A percentile compares a stretch with the other conserved stretches of the same genome.
phyloP scores from a whole-genome alignment of 2,797 vertebrate genomes.

The Heliangelus exortis region DNA sequence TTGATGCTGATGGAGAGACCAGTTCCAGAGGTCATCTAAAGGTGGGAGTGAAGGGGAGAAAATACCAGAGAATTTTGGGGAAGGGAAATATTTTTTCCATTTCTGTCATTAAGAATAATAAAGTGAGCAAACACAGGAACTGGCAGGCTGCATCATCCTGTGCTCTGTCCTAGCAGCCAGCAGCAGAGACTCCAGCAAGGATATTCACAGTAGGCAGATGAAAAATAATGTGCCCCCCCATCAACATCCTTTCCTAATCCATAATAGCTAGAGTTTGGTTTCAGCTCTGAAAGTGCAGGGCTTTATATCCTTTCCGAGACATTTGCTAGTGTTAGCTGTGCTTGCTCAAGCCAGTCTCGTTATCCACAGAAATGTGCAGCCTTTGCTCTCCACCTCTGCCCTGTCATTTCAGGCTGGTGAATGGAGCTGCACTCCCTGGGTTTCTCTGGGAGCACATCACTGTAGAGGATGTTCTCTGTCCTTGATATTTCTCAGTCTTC shows the following conservation, averaged over 20 bases:
- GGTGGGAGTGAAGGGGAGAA: background rate
- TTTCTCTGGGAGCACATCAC: background rate
- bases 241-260: background rate
- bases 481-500: constrained; percentile 54
- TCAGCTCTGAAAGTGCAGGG: background rate
- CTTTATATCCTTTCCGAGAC: background rate
- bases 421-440: background rate
- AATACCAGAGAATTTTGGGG: background rate
- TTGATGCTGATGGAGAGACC: background rate
- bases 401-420: background rate
- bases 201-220: background rate
- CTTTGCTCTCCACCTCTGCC: constrained; percentile 48
- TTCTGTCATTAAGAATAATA: background rate
- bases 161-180: background rate
- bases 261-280: background rate
- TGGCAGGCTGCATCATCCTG: background rate
- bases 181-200: background rate
- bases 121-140: background rate
- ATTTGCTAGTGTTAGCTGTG: background rate
- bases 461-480: constrained; percentile 40
- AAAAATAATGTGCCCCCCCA: background rate
- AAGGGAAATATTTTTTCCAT: background rate
- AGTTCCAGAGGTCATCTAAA: background rate
- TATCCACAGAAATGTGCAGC: background rate
- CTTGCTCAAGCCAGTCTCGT: background rate